phyloP scores from a whole-genome alignment of 2,113 vertebrate genomes.

The Leptobrachium ailaonicum region DNA sequence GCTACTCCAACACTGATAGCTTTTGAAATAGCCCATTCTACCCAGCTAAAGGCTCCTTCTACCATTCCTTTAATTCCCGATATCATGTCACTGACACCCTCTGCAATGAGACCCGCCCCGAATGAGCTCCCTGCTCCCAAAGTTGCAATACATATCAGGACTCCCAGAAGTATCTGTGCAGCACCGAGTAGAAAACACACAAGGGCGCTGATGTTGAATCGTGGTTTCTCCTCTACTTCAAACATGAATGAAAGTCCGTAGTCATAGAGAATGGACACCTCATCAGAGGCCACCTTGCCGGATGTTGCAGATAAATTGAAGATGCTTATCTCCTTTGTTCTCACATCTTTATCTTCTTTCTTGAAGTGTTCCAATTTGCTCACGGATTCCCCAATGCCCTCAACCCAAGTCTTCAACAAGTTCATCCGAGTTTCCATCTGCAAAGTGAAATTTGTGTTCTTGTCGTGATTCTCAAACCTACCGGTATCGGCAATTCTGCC shows the following conservation, averaged over 20 bases:
- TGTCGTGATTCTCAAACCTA: not conserved
- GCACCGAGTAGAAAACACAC: slow-evolving; percentile 46
- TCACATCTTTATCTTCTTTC: slow-evolving; percentile 7
- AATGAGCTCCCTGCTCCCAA: slow-evolving; percentile 31
- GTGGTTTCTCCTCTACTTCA: slow-evolving; percentile 49
- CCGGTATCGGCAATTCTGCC: not conserved
- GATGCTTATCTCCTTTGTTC: slow-evolving; percentile 3
- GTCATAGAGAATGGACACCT: too few species aligned
- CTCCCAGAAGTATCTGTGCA: slow-evolving; percentile 42
- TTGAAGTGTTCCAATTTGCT: slow-evolving; percentile 10
- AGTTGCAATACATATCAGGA: slow-evolving; percentile 31
- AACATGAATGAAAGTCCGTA: too few species aligned
- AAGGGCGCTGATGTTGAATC: slow-evolving; percentile 40
- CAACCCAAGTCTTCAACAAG: slow-evolving; percentile 9
- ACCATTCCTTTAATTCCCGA: slow-evolving; percentile 7
- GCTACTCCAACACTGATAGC: slow-evolving; percentile 35
- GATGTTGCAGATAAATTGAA: too few species aligned
- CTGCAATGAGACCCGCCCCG: slow-evolving; percentile 34
- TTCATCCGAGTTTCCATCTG: slow-evolving; percentile 7
- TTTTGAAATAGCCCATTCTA: slow-evolving; percentile 20
- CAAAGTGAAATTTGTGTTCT: not conserved
- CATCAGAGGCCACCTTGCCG: too few species aligned
- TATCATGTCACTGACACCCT: slow-evolving; percentile 52
- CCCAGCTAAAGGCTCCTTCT: slow-evolving; percentile 47
- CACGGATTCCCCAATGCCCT: slow-evolving; percentile 7